Evolutionary conservation across 2,888 invertebrate genomes (phyloP), one percentile per base, ranked within the genome.

Genomic region (Pandemis corylana): DNA sequence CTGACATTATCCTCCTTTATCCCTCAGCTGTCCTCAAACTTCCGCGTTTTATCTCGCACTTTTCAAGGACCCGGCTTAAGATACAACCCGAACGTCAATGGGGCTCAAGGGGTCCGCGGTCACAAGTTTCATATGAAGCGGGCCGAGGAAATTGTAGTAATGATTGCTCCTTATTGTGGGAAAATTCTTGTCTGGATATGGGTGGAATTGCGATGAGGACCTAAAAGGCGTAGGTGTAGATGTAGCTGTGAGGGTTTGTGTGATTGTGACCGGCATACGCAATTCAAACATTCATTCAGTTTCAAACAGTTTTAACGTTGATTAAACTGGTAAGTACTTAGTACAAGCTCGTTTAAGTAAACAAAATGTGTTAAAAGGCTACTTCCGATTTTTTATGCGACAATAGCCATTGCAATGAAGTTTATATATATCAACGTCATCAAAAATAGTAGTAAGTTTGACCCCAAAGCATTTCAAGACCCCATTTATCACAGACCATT

Each of bases 401-500:
- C 44, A 44, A 46, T 3, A 46, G 12, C 12, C 7, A 44, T 9
- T 49, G 5, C 9, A n/a, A 51, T n/a, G n/a, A 51, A 13, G n/a
- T n/a, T n/a, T 15, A 56, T 6, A 0, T 56, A 4, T 53, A 20
- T 9, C 9, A 2, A 56, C 56, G 5, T 56, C 9, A 56, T 56
- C 7, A 56, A 20, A 7, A 56, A 9, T 56, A 56, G 15, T 20
- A 56, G 15, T 2, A 6, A 20, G n/a, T 56, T 7, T 56, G 56
- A 56, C 56, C 56, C 56, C 2, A 56, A 53, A 70, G 62, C 20
- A 67, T 71, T 71, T 67, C 70, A 63, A 53, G 62, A 66, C 64
- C 61, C 77, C 75, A 77, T 59, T 78, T 76, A 79, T 74, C 77
- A 71, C 73, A 66, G 64, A 72, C 74, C 72, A 77, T 84, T 80